Evolutionary conservation across 1,140 invertebrate species (phyloP), one percentile per base, ranked within the genome.

Genomic region (Cotesia glomerata): DNA sequence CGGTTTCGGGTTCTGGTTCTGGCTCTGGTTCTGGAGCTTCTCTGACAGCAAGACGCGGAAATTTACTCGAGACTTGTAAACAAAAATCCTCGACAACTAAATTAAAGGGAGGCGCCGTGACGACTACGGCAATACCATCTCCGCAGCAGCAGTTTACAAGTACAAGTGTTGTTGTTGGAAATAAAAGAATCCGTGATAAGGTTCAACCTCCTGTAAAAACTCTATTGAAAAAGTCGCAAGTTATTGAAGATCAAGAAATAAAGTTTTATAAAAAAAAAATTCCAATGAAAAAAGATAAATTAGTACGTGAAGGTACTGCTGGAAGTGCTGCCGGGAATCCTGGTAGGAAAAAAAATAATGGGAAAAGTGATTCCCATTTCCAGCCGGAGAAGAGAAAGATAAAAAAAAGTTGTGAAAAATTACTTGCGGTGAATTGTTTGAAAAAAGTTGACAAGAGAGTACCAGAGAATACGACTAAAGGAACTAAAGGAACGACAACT

Each of bases 391-490:
- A 67, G 51, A 72, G 74, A 62, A 35, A 73, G 14, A 63, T 32
- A 14, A 74, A 77, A 62, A 83, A 84, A 80, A 79, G 39, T 67
- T 64, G 52, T 68, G 58, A 13, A 84, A 77, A 26, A 81, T 73
- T 71, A 8, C 39, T 0, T 26, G 66, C 74, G 65, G 80, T 76
- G 65, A 84, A 80, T 74, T 73, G 79, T 76, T 74, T 77, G 49
- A 72, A 70, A 35, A 69, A 58, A 49, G 51, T 66, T 13, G 8
- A 14, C 2, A 74, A 52, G 14, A 75, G 74, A 45, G 39, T 45
- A 45, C 39, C 7, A 45, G 39, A 45, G 39, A 26, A 3, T 26
- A 26, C 26, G 39, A 74, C 35, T 4, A 39, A 71, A 26, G 26
- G 26, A 26, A 26, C 26, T 26, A 26, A 26, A 26, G 26, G 26